A percentile compares a stretch with the other conserved stretches of the same genome.
These are phyloP conservation scores for Pristionchus arcanus DNA, from an alignment of 2,888 invertebrate genomes.

Conservation along the genomic window DNA sequence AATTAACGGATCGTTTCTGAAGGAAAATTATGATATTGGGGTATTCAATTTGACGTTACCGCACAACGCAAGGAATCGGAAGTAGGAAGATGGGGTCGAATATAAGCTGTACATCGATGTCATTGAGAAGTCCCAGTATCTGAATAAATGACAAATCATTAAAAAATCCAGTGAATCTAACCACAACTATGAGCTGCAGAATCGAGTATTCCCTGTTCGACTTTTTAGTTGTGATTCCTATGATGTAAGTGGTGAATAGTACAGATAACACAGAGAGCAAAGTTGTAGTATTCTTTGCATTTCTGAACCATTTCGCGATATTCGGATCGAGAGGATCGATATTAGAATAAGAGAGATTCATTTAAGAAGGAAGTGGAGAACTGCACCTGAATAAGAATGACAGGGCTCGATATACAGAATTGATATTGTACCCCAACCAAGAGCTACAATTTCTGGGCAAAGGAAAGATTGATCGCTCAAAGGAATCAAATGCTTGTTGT, in stretches of 20 bases:
- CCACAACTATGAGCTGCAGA: not conserved
- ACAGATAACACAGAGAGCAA: not conserved
- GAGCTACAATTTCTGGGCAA: too few species aligned
- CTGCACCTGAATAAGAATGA: too few species aligned
- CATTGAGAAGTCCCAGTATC: not conserved
- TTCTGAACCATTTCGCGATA: not conserved
- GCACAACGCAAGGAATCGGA: not conserved
- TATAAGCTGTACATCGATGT: not conserved
- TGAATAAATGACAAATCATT: not conserved
- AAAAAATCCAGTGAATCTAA: not conserved
- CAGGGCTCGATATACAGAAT: too few species aligned
- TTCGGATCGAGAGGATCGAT: not conserved
- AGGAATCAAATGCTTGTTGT: too few species aligned
- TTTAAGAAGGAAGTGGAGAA: not conserved
- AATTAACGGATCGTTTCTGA: conserved; percentile 13
- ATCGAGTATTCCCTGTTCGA: conserved; percentile 6
- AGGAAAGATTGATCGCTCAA: too few species aligned
- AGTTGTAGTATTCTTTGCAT: not conserved
- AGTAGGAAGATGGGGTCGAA: not conserved
- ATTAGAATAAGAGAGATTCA: not conserved
- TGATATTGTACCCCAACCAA: too few species aligned
- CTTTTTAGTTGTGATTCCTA: not conserved
- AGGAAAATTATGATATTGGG: not conserved
- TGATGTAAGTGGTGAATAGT: not conserved
- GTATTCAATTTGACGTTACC: not conserved